phyloP scores from a whole-genome alignment of 2,888 invertebrate species.

The Mimachlamys varia region DNA sequence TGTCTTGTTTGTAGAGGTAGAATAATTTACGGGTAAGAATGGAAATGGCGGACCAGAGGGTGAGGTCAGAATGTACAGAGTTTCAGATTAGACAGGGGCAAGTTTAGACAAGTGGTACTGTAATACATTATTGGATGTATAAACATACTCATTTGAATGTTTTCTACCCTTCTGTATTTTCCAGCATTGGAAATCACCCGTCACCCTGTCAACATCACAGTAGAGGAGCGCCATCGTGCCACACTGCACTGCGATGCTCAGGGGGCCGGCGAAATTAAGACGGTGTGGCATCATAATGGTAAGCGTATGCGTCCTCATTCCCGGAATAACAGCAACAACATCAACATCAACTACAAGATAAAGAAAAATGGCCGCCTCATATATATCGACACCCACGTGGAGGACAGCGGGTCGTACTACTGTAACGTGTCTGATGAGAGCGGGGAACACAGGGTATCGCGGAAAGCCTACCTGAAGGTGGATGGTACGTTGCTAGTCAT shows the following conservation, averaged over 20 bases:
- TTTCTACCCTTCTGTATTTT: neutral
- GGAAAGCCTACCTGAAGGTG: constrained; percentile 65
- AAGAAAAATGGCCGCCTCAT: constrained; percentile 65
- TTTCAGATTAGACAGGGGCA: too few species aligned
- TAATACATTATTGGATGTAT: neutral
- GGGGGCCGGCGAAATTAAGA: constrained; percentile 54
- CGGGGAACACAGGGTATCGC: constrained; percentile 57
- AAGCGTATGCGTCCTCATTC: constrained; percentile 54
- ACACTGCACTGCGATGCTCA: constrained; percentile 68
- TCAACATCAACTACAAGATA: constrained; percentile 65
- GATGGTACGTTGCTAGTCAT: constrained; percentile 63
- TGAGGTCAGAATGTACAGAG: too few species aligned
- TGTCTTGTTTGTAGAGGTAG: too few species aligned
- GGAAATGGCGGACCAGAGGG: too few species aligned
- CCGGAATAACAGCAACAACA: constrained; percentile 43
- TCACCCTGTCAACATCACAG: constrained; percentile 70
- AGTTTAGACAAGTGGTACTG: too few species aligned
- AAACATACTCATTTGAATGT: neutral
- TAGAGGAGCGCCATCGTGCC: constrained; percentile 63
- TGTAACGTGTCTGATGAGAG: constrained; percentile 68
- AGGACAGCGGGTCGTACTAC: constrained; percentile 69
- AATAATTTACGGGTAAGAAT: too few species aligned
- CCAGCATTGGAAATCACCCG: constrained; percentile 68
- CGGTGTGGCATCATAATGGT: constrained; percentile 69
- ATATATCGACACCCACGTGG: constrained; percentile 64